Evolutionary conservation across 2,113 vertebrate genomes (phyloP), one percentile per base, ranked within the genome.

Genomic region (Myotis davidii): DNA sequence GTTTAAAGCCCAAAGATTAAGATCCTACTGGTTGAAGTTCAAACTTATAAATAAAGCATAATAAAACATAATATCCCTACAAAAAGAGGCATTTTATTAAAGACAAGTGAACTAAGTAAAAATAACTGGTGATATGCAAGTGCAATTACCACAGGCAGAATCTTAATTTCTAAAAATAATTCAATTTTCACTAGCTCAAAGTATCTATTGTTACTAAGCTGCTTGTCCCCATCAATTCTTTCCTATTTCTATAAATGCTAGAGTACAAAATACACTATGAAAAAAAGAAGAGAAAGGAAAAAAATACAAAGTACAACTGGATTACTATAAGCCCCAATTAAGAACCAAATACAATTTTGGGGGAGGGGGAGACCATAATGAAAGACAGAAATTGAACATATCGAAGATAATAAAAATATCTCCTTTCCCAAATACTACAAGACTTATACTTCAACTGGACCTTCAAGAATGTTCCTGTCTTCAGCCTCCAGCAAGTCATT

Each of bases 391-490:
- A 95, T 0, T 83, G 42, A 92, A 79, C 73, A 93, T 9, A 85
- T 13, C 23, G 67, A 85, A 79, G 45, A 86, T 45, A n/a, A 84
- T 72, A 91, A 87, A 90, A 93, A 90, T 64, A 25, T 85, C 56
- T 67, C 67, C 72, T 59, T 96, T 79, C 70, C 52, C 20, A 90
- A 94, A 85, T 37, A 94, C 64, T 72, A 84, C 18, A 85, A 90
- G 65, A 92, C 16, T 48, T 72, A 88, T 37, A 92, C 88, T 88
- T 96, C 91, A 67, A 64, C 86, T 61, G 50, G 64, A 52, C 92
- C 39, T 70, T 92, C 94, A 88, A 96, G 85, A 85, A 84, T 54
- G 27, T 90, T 94, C 86, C 70, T 83, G 17, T 91, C 69, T 77
- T 59, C 50, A 77, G 84, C 45, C 52, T 79, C 79, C 32, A 77